Evolutionary conservation across 2,888 invertebrate genomes (phyloP).

Genomic region (Hypsopygia costalis): DNA sequence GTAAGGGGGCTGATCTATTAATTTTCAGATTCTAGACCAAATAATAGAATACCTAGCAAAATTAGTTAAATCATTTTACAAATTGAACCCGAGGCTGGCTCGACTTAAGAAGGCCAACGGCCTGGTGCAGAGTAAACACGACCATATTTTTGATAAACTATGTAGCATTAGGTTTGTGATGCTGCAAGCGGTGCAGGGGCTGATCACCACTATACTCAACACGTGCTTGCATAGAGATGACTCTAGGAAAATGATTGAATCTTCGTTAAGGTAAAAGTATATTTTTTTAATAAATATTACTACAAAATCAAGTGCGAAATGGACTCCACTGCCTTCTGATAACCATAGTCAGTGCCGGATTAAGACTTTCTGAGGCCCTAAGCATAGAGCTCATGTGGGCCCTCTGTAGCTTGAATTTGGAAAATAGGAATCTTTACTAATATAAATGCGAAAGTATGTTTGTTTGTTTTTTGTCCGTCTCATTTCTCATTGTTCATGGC

Average conservation of each 20-base stretch:
- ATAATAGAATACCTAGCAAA: conserved; percentile 75
- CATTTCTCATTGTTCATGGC: too few species aligned
- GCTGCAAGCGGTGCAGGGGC: conserved; percentile 73
- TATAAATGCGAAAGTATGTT: too few species aligned
- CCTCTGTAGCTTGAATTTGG: too few species aligned
- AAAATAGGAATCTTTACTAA: too few species aligned
- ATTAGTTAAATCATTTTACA: conserved; percentile 74
- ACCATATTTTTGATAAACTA: conserved; percentile 73
- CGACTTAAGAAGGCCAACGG: conserved; percentile 64
- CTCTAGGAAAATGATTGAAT: conserved; percentile 77
- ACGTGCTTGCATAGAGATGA: conserved; percentile 80
- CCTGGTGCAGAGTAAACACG: conserved; percentile 65
- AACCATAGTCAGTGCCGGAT: too few species aligned
- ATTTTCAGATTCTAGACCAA: conserved; percentile 82
- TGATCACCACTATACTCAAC: conserved; percentile 74
- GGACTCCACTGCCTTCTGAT: too few species aligned
- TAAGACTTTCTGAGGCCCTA: too few species aligned
- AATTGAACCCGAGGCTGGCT: conserved; percentile 71
- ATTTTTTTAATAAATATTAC: too few species aligned
- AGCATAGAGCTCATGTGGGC: too few species aligned
- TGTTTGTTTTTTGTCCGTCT: too few species aligned
- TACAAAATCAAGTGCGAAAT: too few species aligned
- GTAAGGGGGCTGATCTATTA: too few species aligned
- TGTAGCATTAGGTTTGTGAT: conserved; percentile 78
- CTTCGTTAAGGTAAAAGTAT: conserved; percentile 76